Conservation (phyloP, 2,888 invertebrate genomes). For the Eueremaeus valkanovi region DNA sequence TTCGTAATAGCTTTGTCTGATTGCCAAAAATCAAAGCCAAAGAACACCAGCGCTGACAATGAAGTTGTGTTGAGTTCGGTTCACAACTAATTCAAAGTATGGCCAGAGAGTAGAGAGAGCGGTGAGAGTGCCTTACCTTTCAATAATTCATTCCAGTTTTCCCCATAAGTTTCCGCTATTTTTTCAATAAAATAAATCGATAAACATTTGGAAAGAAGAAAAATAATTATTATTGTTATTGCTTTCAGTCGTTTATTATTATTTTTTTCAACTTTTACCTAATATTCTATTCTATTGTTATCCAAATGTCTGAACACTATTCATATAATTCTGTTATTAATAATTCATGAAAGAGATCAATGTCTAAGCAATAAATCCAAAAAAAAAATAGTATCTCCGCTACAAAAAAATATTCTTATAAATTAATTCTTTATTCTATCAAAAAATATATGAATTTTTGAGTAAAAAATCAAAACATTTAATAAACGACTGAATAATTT, state of each 20-base stretch:
- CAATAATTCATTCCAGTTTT: constrained; percentile 1
- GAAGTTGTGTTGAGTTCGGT: neutral
- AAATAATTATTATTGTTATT: constrained; percentile 11
- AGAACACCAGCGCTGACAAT: neutral
- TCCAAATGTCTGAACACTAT: neutral
- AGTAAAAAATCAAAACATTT: no score
- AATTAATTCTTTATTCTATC: no score
- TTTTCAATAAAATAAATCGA: neutral
- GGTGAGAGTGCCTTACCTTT: neutral
- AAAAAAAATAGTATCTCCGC: no score
- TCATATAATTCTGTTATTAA: neutral
- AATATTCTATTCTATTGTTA: neutral
- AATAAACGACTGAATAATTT: no score
- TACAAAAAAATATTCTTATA: no score
- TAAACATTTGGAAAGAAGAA: neutral
- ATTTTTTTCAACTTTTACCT: neutral
- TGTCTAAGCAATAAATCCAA: neutral
- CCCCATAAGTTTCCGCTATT: neutral
- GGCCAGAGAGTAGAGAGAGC: neutral
- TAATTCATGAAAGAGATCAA: neutral
- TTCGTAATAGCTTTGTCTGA: constrained; percentile 21
- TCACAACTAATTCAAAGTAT: neutral
- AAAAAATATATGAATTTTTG: no score
- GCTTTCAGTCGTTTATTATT: neutral
- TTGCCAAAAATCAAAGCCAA: constrained; percentile 7